Conservation (phyloP, 1,140 invertebrate genomes). For the Parasteatoda tepidariorum region DNA sequence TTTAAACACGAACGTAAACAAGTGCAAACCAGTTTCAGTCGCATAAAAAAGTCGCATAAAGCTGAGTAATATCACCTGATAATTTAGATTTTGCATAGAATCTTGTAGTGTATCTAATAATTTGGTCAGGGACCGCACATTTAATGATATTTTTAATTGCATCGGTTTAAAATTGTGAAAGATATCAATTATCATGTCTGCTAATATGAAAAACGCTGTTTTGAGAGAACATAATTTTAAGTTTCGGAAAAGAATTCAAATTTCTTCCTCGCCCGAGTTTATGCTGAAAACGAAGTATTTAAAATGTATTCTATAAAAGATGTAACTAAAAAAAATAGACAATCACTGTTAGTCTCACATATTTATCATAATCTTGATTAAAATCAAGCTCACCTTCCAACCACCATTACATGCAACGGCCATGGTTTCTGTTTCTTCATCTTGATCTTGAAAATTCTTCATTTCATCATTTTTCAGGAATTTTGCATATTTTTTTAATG, state of each 20-base stretch:
- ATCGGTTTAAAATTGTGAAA: no score
- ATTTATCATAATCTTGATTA: no score
- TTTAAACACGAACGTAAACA: no score
- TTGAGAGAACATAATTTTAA: background rate
- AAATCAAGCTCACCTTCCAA: slow-evolving; percentile 33
- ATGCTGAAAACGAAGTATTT: background rate
- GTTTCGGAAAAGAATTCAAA: background rate
- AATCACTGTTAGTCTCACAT: no score
- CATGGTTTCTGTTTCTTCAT: background rate
- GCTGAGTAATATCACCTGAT: no score
- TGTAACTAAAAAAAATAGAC: background rate
- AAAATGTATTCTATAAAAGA: background rate
- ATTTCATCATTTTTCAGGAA: background rate
- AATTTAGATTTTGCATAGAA: no score
- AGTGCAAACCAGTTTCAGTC: no score
- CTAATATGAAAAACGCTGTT: background rate
- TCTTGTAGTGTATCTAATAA: no score
- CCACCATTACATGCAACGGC: slow-evolving; percentile 7
- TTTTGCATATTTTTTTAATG: slow-evolving; percentile 19
- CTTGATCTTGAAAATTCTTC: background rate
- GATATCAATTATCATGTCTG: no score
- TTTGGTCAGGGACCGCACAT: no score
- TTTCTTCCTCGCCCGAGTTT: background rate
- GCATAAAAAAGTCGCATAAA: no score
- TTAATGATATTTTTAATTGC: no score